Percentiles rank a stretch among this genome's conserved stretches.
Evolutionary conservation across 2,797 vertebrate genomes (phyloP).

Genomic region (Tragelaphus oryx): DNA sequence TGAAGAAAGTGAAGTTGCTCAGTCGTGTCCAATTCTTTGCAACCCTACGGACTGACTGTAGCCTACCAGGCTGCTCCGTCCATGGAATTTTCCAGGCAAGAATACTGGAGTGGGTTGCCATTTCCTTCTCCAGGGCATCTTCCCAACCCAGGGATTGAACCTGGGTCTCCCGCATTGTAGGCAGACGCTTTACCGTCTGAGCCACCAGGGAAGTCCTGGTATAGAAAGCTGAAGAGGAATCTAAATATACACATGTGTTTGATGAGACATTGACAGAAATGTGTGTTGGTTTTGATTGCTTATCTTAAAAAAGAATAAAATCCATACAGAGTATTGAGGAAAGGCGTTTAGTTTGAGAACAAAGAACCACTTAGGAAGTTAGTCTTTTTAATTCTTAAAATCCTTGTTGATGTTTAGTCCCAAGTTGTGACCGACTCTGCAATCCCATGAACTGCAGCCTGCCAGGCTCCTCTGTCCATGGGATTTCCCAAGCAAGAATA

Average conservation of each 20-base stretch:
- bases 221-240: not conserved
- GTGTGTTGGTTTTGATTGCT: not conserved
- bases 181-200: too few species aligned
- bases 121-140: too few species aligned
- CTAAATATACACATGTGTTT: not conserved
- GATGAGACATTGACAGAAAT: not conserved
- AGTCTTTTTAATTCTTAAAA: not conserved
- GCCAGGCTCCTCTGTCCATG: not conserved
- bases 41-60: too few species aligned
- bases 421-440: not conserved
- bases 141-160: too few species aligned
- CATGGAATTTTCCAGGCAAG: too few species aligned
- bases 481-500: not conserved
- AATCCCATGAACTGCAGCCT: not conserved
- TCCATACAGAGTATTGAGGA: not conserved
- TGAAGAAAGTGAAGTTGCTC: too few species aligned
- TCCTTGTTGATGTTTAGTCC: not conserved
- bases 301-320: constrained; percentile 4
- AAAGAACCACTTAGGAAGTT: not conserved
- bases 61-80: too few species aligned
- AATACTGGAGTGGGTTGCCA: too few species aligned
- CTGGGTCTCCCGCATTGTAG: too few species aligned
- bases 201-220: too few species aligned
- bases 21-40: too few species aligned
- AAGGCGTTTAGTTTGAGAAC: not conserved